Percentiles rank a stretch among this genome's conserved stretches.
phyloP scores from a whole-genome alignment of 2,888 invertebrate species.

The Lacanobia oleracea region DNA sequence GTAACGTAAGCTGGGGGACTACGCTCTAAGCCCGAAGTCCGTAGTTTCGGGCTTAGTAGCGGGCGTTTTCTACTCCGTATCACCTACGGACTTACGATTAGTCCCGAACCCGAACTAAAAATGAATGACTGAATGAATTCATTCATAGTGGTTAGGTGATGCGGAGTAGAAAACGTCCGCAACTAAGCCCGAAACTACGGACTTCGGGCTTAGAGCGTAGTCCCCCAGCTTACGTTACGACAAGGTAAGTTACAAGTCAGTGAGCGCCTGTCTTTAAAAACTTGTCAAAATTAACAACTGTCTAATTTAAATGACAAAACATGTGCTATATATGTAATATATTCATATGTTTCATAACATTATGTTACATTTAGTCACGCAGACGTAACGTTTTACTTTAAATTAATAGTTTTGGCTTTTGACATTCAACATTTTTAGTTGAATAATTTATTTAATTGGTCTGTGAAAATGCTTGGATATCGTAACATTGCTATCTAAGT shows the following conservation, averaged over 20 bases:
- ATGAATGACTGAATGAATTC: too few species aligned
- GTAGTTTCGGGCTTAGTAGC: too few species aligned
- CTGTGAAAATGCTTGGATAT: not conserved
- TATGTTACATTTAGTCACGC: slow-evolving; percentile 6
- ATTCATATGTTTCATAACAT: slow-evolving; percentile 27
- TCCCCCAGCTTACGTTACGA: too few species aligned
- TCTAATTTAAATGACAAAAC: slow-evolving; percentile 24
- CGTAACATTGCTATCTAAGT: not conserved
- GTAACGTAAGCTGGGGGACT: too few species aligned
- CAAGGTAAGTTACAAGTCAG: slow-evolving; percentile 14
- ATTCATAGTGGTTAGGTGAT: too few species aligned
- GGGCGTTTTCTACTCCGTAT: too few species aligned
- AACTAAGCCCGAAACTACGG: too few species aligned
- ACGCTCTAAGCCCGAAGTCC: too few species aligned
- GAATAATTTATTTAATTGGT: not conserved
- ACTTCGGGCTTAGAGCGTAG: too few species aligned
- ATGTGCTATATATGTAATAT: not conserved
- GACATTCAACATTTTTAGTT: slow-evolving; percentile 1
- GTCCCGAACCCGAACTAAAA: too few species aligned
- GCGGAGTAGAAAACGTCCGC: too few species aligned
- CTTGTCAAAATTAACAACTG: slow-evolving; percentile 1
- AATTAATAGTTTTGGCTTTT: slow-evolving; percentile 35
- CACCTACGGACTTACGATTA: too few species aligned
- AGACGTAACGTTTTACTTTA: slow-evolving; percentile 5
- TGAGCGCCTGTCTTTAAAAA: slow-evolving; percentile 18